Evolutionary conservation across 1,140 invertebrate species (phyloP).

Genomic region (Pantala flavescens): DNA sequence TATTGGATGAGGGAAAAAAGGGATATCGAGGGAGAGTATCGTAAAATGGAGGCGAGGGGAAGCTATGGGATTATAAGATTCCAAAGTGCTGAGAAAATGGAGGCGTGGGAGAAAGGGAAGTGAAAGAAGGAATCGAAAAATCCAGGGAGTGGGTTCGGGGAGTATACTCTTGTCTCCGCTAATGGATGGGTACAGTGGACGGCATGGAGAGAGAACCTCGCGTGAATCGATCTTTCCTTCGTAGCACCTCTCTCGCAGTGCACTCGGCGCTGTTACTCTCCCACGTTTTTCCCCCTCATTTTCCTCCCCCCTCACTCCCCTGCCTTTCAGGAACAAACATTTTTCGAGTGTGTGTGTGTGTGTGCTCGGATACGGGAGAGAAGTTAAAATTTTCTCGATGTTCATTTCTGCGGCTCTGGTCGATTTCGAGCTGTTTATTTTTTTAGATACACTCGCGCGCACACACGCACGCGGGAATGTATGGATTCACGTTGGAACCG

Average conservation of each 20-base stretch:
- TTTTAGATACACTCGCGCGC: neutral
- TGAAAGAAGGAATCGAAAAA: neutral
- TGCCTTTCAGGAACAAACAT: neutral
- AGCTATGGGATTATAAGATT: constrained; percentile 6
- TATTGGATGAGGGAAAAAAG: neutral
- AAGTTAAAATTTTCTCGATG: constrained; percentile 8
- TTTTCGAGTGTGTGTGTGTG: no score
- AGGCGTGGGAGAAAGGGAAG: neutral
- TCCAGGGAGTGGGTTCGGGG: neutral
- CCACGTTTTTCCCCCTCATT: neutral
- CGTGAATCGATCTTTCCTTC: constrained; percentile 8
- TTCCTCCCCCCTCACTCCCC: neutral
- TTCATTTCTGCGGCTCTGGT: constrained; percentile 8
- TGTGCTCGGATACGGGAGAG: neutral
- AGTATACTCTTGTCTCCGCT: constrained; percentile 4
- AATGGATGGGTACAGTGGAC: neutral
- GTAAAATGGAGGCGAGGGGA: neutral
- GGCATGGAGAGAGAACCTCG: neutral
- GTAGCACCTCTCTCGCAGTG: constrained; percentile 2
- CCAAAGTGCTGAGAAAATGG: constrained; percentile 1
- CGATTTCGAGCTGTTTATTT: neutral
- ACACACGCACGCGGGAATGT: neutral
- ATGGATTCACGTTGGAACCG: neutral
- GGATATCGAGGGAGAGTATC: neutral
- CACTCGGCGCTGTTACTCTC: neutral